Evolutionary conservation across 2,113 vertebrate species (phyloP), one percentile per base, ranked within the genome.

Genomic region (Phrynosoma platyrhinos): DNA sequence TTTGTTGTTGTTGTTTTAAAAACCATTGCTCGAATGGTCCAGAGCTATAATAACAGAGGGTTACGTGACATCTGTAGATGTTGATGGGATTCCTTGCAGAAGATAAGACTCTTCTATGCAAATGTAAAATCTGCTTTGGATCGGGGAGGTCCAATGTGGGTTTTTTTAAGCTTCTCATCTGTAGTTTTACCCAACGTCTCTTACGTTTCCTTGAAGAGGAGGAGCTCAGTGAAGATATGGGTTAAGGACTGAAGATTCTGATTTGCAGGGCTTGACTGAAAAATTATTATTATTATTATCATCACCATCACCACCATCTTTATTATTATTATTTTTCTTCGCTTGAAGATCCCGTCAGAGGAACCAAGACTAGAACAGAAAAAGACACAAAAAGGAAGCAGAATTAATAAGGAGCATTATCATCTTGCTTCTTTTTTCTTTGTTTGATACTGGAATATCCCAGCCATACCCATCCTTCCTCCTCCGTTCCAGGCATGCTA

Each of bases 331-430:
- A 93, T 92, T 91, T 90, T 91, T 90, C 92, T 94, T 93, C 90
- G 88, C 79, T 16, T 92, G 85, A 91, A 96, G 97, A 96, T 97
- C 97, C 97, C 96, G 97, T 98, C 98, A 98, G 98, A 98, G 98
- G 98, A 98, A 98, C 98, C 98, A 98, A 97, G 98, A 98, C 98
- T 98, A 96, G 55, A 97, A 93, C 71, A 91, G 79, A 95, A 91
- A 91, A 93, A 75, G 86, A 89, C 77, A 89, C 27, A 79, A 87
- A 58, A 87, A 23, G 5, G 14, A 53, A 12, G 86, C 87, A 92
- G 84, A 89, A 84, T 42, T 79, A 82, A 72, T n/a, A 68, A 3
- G 10, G 71, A 83, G 72, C 9, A 6, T 77, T 32, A 66, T 36
- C 36, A 52, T 18, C 3, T 71, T 9, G 32, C 30, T 69, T 83